Conservation (phyloP, 2,888 invertebrate genomes). For the Bimastos eiseni region DNA sequence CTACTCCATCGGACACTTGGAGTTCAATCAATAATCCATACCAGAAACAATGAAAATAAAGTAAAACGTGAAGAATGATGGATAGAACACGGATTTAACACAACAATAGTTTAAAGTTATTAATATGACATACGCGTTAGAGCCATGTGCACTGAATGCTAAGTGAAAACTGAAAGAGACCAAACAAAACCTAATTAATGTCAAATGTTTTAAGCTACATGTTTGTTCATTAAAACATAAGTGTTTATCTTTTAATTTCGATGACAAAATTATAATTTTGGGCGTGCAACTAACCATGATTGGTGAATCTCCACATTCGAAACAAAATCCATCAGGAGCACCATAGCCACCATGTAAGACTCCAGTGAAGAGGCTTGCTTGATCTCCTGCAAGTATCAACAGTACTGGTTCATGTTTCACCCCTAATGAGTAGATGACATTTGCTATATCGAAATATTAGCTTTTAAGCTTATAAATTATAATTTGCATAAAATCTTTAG, state of each 20-base stretch:
- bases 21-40: background rate
- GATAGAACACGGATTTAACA: background rate
- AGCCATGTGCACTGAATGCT: too few relatives aligned
- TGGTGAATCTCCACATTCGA: conserved; percentile 81
- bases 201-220: background rate
- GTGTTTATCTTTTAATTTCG: too few relatives aligned
- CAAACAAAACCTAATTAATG: background rate
- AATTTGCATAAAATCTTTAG: background rate
- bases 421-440: too few relatives aligned
- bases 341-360: conserved; percentile 66
- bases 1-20: background rate
- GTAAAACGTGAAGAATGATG: background rate
- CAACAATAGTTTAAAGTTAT: too few relatives aligned
- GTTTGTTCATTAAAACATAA: background rate
- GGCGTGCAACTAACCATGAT: conserved; percentile 66
- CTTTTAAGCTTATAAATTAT: background rate
- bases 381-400: conserved; percentile 48
- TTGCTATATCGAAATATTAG: background rate
- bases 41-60: background rate
- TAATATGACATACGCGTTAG: too few relatives aligned
- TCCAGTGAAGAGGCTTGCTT: conserved; percentile 75
- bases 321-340: conserved; percentile 85
- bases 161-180: background rate
- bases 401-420: too few relatives aligned
- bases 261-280: background rate